Evolutionary conservation across 2,888 invertebrate species (phyloP), one percentile per base, ranked within the genome.

Genomic region (Heliconius erato): DNA sequence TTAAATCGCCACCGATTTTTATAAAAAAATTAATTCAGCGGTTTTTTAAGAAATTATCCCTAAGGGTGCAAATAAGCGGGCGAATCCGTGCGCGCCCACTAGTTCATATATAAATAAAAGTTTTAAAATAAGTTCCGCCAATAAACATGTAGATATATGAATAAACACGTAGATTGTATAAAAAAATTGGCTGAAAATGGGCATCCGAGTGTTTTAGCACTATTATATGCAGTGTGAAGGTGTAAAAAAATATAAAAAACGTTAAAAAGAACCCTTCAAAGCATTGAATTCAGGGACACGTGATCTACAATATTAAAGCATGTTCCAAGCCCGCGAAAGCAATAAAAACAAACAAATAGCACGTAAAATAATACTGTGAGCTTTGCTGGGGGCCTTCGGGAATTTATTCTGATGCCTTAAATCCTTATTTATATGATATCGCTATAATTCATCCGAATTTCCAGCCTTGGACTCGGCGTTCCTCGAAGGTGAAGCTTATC

Each of bases 371-470:
- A 93, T 91, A 90, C 91, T 86, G 87, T 90, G 90, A 90, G 91
- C 91, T 88, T 87, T 87, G 89, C 86, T 86, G 86, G 85, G 83
- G 85, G 87, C 89, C 88, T 87, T 63, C 69, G 87, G 88, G 90
- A 93, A 93, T 92, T 92, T 93, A 92, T 92, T 91, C 90, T 91
- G 91, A 92, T 91, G 91, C 90, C 89, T 90, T 93, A 94, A 94
- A 94, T 94, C 94, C 94, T 94, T 95, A 94, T 94, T 94, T 95
- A 95, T 94, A 94, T 92, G 92, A 94, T 93, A 92, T 93, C 91
- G 92, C 90, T 87, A 92, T 94, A 93, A 93, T 91, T 94, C 92
- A 92, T 91, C 86, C 85, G 74, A 87, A 85, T 86, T 87, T 87
- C 67, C 26, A 78, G 85, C 87, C 68, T 86, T 86, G 85, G 85